Evolutionary conservation across 2,113 vertebrate species (phyloP), one percentile per base, ranked within the genome.

Genomic region (Eulemur rufifrons): DNA sequence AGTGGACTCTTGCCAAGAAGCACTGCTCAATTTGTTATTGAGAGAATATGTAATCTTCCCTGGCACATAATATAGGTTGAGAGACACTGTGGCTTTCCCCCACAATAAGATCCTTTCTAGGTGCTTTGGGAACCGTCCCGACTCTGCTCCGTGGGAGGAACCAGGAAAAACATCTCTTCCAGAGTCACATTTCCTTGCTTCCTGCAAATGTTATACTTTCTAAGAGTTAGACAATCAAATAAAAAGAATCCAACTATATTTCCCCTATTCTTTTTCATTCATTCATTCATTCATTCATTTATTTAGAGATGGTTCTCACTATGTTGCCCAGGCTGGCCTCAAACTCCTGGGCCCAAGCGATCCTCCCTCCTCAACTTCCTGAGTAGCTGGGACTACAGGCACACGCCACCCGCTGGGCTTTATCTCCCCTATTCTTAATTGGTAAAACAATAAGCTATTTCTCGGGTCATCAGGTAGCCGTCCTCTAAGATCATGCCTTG

Each of bases 1-100:
- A 87, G 86, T 2, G 73, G 27, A 78, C 9, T 56, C 82, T 86
- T 95, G 73, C 37, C 89, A 97, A 94, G 77, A 94, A 93, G 50
- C 12, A 34, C 94, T 18, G 34, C 12, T 84, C 78, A 86, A 71
- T 82, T 93, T 59, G 37, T 86, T 81, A 86, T 66, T 66, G 61
- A 47, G 64, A 92, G 52, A 94, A 59, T 37, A 29, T 63, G 32
- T 11, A 42, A 82, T 93, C 85, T 59, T 42, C 18, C 34, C 37
- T 71, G 50, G 74, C 20, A 64, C 37, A 84, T 13, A 45, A n/a
- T 23, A 34, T 45, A 47, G 56, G 20, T 34, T 39, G 42, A 90
- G 42, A 90, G 52, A 88, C 81, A 68, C 47, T 14, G 10, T 1
- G 29, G 42, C 34, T 90, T 90, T 64, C 37, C 20, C 54, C 37